Percentiles rank a stretch among this genome's conserved stretches.
Evolutionary conservation across 2,888 invertebrate species (phyloP).

Genomic region (Synanthedon myopaeformis): DNA sequence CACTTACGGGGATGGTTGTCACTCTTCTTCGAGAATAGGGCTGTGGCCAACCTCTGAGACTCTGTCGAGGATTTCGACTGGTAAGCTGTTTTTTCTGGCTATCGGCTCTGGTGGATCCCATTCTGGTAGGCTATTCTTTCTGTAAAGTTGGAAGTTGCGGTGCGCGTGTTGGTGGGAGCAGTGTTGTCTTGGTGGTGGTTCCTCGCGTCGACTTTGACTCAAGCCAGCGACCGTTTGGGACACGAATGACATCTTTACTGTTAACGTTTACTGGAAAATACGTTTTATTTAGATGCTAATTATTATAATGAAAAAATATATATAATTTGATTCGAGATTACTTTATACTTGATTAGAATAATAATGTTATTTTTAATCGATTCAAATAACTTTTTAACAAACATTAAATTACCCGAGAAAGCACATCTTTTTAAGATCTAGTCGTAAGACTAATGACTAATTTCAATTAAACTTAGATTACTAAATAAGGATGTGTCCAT

Average conservation of each 20-base stretch:
- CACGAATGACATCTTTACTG: slow-evolving; percentile 61
- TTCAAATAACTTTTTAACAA: too few species aligned
- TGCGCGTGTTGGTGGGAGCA: slow-evolving; percentile 62
- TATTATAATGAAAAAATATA: too few species aligned
- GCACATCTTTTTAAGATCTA: too few species aligned
- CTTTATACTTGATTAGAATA: too few species aligned
- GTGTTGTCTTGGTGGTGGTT: slow-evolving; percentile 53
- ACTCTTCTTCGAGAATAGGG: slow-evolving; percentile 41
- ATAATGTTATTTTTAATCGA: too few species aligned
- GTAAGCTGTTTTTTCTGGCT: slow-evolving; percentile 58
- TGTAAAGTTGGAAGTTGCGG: slow-evolving; percentile 44
- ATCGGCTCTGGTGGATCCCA: slow-evolving; percentile 60
- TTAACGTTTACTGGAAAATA: slow-evolving; percentile 23
- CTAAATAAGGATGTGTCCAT: too few species aligned
- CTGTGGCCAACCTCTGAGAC: slow-evolving; percentile 32
- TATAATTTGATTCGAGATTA: too few species aligned
- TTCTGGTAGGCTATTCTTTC: slow-evolving; percentile 65
- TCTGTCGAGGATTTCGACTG: slow-evolving; percentile 50
- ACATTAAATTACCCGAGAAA: too few species aligned
- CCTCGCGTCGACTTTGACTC: slow-evolving; percentile 55
- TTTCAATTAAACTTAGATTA: too few species aligned
- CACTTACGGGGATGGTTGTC: slow-evolving; percentile 62
- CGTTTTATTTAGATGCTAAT: too few species aligned
- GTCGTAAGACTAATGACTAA: too few species aligned
- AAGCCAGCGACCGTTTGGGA: slow-evolving; percentile 69